These are phyloP conservation scores for Melanostoma scalare DNA, from an alignment of 2,888 invertebrate species.

Conservation along the genomic window DNA sequence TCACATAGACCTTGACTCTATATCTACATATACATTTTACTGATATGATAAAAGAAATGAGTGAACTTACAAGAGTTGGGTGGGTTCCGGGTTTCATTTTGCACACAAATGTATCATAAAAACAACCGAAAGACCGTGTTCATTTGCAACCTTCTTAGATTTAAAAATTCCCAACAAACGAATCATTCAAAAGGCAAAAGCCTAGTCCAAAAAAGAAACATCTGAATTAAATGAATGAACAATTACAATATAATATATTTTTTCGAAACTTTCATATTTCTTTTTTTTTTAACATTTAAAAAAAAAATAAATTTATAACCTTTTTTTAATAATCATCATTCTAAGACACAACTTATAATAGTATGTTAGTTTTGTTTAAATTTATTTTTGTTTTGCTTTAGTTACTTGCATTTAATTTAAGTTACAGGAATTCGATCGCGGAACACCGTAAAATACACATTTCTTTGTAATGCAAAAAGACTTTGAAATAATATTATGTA, in stretches of 20 bases:
- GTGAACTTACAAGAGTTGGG: no score
- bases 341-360: slow-evolving; percentile 71
- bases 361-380: slow-evolving; percentile 54
- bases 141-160: no score
- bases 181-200: slow-evolving; percentile 5
- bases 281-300: slow-evolving; percentile 69
- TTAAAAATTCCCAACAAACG: not conserved
- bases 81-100: no score
- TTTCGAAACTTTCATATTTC: slow-evolving; percentile 69
- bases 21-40: no score
- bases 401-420: slow-evolving; percentile 61
- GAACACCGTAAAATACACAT: slow-evolving; percentile 66
- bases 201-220: slow-evolving; percentile 22
- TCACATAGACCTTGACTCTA: no score
- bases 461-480: slow-evolving; percentile 46
- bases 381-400: slow-evolving; percentile 39
- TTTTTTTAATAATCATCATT: slow-evolving; percentile 64
- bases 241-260: slow-evolving; percentile 73
- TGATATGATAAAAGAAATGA: no score
- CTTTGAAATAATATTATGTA: slow-evolving; percentile 36
- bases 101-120: no score
- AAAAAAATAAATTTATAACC: slow-evolving; percentile 69
- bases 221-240: slow-evolving; percentile 66
- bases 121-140: no score
- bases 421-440: slow-evolving; percentile 70